Evolutionary conservation across 1,140 invertebrate genomes (phyloP), one percentile per base, ranked within the genome.

Genomic region (Amphibalanus amphitrite): DNA sequence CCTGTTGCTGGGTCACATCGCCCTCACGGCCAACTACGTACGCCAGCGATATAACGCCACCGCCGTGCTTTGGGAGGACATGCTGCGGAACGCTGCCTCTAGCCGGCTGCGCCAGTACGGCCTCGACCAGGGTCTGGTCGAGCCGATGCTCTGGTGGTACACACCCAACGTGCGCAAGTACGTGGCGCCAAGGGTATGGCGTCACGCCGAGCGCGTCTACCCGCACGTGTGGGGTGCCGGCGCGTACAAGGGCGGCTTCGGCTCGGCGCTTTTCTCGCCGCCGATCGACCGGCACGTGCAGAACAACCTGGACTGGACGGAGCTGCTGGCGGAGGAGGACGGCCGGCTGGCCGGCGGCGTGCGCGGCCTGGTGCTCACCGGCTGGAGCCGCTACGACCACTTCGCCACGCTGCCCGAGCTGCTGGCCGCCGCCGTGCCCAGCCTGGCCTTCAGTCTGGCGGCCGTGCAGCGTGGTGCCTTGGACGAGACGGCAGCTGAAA

Each of bases 391-490:
- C 71, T 88, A 86, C 77, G 87, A 89, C 75, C 87, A 89, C 77
- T 87, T 87, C 79, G 82, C 85, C n/a, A 80, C 86, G 10, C 77
- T 88, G 3, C 86, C 85, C 79, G 87, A 89, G 77, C 77, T 88
- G 15, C 76, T 89, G 17, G 87, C 87, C 4, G 81, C 83, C 47
- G 84, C 82, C 23, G 76, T 88, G n/a, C 87, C 87, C 3, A 82
- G 79, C 67, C 79, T 85, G 30, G 81, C 81, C 17, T 72, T 81
- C 40, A 73, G 77, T 40, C 70, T 76, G 40, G 72, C 77, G 67
- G 75, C 76, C 23, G 71, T 76, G 28, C 70, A 72, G 69, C 74
- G 74, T 69, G 75, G 75, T 0, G 71, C 30, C 65, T 69, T 75
- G 25, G 74, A 74, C 23, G 71, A 74, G 8, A 71, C 70, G 29